These are phyloP conservation scores for Muschampia plurimacula DNA, from an alignment of 2,888 invertebrate genomes.

Conservation along the genomic window DNA sequence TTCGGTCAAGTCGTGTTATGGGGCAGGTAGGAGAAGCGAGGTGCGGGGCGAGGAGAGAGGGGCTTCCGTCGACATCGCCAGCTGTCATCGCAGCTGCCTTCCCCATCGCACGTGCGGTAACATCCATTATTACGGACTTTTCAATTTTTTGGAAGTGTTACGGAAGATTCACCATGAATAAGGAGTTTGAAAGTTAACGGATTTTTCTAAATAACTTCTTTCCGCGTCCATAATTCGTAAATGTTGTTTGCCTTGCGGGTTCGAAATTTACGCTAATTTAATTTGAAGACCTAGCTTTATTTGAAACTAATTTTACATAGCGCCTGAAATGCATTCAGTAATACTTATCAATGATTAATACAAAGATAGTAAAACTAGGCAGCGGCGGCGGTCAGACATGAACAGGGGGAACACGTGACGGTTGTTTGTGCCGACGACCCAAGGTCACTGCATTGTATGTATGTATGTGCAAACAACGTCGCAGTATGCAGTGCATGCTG, in stretches of 20 bases:
- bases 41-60: conserved; percentile 53
- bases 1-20: conserved; percentile 61
- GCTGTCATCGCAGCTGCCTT: conserved; percentile 82
- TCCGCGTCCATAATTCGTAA: not conserved
- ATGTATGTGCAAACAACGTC: no score
- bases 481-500: conserved; percentile 49
- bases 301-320: no score
- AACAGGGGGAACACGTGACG: conserved; percentile 68
- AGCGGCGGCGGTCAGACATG: conserved; percentile 46
- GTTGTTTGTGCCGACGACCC: conserved; percentile 72
- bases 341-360: not conserved
- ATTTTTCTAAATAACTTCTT: conserved; percentile 32
- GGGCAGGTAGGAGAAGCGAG: conserved; percentile 61
- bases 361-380: conserved; percentile 38
- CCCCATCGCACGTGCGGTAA: conserved; percentile 76
- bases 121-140: conserved; percentile 78
- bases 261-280: not conserved
- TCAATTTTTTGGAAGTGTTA: conserved; percentile 65
- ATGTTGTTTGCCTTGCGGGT: conserved; percentile 22
- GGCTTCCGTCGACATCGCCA: conserved; percentile 74
- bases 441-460: conserved; percentile 67
- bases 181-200: conserved; percentile 49
- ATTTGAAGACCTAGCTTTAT: not conserved
- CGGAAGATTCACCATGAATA: conserved; percentile 59
- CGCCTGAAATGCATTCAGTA: no score